These are phyloP conservation scores for Anguilla rostrata DNA, from an alignment of 2,113 vertebrate species.

Conservation along the genomic window DNA sequence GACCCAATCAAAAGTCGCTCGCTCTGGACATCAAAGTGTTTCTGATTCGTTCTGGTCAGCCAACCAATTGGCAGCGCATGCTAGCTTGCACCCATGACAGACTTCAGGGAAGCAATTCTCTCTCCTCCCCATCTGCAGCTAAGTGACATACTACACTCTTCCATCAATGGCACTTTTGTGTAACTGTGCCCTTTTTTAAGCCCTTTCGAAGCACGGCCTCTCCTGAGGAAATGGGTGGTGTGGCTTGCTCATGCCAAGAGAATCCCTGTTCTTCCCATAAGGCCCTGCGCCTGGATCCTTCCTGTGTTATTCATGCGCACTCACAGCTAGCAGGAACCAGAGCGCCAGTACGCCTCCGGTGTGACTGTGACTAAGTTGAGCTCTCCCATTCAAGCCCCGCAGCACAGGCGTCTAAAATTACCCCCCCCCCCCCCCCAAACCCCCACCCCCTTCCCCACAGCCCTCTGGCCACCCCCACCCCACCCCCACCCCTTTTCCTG, in stretches of 20 bases:
- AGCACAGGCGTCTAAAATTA: slow-evolving; percentile 19
- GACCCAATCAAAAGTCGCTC: background rate
- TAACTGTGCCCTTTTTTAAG: background rate
- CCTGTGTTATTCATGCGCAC: background rate
- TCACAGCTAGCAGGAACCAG: background rate
- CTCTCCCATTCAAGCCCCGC: background rate
- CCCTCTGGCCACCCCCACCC: background rate
- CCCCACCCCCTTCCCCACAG: background rate
- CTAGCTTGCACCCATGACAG: background rate
- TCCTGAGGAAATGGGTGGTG: background rate
- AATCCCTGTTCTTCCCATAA: background rate
- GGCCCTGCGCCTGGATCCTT: background rate
- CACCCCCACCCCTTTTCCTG: slow-evolving; percentile 19
- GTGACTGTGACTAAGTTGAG: slow-evolving; percentile 1
- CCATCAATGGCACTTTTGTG: background rate
- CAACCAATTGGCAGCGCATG: background rate
- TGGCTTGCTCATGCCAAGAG: background rate
- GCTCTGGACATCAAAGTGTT: background rate
- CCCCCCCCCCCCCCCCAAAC: background rate
- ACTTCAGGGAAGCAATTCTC: no score
- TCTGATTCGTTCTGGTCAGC: background rate
- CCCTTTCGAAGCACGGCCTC: no score
- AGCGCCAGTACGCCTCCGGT: background rate
- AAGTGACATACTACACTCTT: background rate
- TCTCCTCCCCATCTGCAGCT: no score